Evolutionary conservation across 2,113 vertebrate genomes (phyloP).

Genomic region (Paedocypris sp.): DNA sequence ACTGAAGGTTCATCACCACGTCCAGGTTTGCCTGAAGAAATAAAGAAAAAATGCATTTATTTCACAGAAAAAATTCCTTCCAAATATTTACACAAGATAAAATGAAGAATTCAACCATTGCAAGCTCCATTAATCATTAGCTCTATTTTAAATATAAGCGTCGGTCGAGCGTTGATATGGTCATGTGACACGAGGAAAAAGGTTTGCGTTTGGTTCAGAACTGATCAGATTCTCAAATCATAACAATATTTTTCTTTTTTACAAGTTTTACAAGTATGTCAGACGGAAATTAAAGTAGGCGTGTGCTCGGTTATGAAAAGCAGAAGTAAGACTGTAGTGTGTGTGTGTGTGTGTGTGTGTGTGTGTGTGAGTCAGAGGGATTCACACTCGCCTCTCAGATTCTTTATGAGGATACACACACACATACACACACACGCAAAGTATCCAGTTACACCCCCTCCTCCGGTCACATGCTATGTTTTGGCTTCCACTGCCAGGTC

Average conservation of each 20-base stretch:
- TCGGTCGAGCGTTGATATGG: too few relatives aligned
- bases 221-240: too few relatives aligned
- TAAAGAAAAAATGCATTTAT: neutral
- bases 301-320: neutral
- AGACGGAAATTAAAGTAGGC: neutral
- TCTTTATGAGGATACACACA: slow-evolving; percentile 50
- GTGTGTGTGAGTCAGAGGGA: slow-evolving; percentile 20
- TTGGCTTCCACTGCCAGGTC: slow-evolving; percentile 59
- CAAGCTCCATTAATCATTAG: too few relatives aligned
- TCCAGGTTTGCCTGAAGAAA: slow-evolving; percentile 79
- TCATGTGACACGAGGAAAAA: too few relatives aligned
- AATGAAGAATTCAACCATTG: neutral
- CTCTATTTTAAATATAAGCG: too few relatives aligned
- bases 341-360: too few relatives aligned
- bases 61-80: neutral
- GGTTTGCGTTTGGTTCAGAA: too few relatives aligned
- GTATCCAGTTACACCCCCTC: slow-evolving; percentile 56
- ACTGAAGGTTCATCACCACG: slow-evolving; percentile 93
- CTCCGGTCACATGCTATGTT: slow-evolving; percentile 65
- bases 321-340: slow-evolving; percentile 7
- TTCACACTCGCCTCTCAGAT: slow-evolving; percentile 43
- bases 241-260: too few relatives aligned
- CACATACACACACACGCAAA: too few relatives aligned
- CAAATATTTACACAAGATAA: neutral
- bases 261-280: too few relatives aligned